Evolutionary conservation across 2,113 vertebrate species (phyloP), one percentile per base, ranked within the genome.

Genomic region (Callocephalon fimbriatum): DNA sequence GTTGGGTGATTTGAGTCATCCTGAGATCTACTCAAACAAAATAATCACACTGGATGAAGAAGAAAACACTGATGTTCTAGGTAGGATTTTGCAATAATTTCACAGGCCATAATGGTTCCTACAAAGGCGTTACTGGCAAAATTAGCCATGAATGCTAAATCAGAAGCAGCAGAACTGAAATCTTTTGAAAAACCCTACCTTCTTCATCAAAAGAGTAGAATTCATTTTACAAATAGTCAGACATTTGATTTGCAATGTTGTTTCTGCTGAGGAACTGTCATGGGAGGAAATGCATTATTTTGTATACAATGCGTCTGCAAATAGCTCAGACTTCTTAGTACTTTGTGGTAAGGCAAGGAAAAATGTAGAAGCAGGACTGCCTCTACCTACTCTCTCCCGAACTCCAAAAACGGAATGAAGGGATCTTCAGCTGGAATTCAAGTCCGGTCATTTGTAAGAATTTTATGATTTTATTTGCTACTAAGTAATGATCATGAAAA

Each of bases 351-450:
- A 71, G 53, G 12, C 22, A 54, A 63, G 53, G n/a, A 16, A 67
- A 73, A 72, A 59, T 29, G 51, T n/a, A 61, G 50, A 50, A 35
- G 12, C 1, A 1, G 31, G 35, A 56, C 31, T 32, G 23, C 47
- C 20, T 79, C 17, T 7, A 22, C 10, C 7, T 47, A 11, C 38
- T 58, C 15, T 73, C 31, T 48, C 4, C 22, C 3, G 1, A 0
- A 9, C 38, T 86, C 15, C 44, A 44, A 86, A 51, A 6, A 13
- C 1, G 2, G 13, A 4, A 14, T 47, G 61, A 79, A 68, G 44
- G 42, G 16, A 21, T 22, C 15, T 66, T 85, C 11, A 26, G 23
- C 3, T 85, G n/a, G 27, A 81, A 71, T 81, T 58, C 44, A 37
- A 56, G 18, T 86, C 31, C 67, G 48, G n/a, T 38, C 9, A 8